A percentile compares a stretch with the other conserved stretches of the same genome.
Evolutionary conservation across 2,113 vertebrate genomes (phyloP).

Genomic region (Antigone vipio): DNA sequence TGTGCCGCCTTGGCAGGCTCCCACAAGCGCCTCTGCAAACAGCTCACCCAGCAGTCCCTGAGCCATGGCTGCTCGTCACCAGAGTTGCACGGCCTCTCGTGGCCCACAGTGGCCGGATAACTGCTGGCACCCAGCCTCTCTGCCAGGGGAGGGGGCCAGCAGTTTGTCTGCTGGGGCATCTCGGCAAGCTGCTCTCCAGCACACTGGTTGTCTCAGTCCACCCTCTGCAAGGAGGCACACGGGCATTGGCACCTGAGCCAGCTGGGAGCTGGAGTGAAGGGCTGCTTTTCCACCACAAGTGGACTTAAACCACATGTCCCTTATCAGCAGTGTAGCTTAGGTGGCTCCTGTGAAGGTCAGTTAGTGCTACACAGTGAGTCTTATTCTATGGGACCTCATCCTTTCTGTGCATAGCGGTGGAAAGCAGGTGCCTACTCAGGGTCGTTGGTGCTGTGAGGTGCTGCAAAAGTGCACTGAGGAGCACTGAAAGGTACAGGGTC

Average conservation of each 20-base stretch:
- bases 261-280: background rate
- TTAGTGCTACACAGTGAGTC: background rate
- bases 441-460: background rate
- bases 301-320: background rate
- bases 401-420: background rate
- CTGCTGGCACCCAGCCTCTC: background rate
- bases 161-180: background rate
- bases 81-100: rapidly evolving
- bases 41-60: background rate
- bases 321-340: background rate
- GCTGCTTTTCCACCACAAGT: background rate
- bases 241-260: background rate
- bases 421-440: background rate
- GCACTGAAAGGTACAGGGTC: background rate
- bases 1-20: background rate
- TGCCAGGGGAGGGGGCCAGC: background rate
- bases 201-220: background rate
- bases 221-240: background rate
- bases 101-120: background rate
- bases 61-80: background rate
- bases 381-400: background rate
- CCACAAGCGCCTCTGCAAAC: background rate
- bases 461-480: background rate
- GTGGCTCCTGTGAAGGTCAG: background rate
- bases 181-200: background rate